phyloP scores from a whole-genome alignment of 2,888 invertebrate genomes.

The Eilema caniola region DNA sequence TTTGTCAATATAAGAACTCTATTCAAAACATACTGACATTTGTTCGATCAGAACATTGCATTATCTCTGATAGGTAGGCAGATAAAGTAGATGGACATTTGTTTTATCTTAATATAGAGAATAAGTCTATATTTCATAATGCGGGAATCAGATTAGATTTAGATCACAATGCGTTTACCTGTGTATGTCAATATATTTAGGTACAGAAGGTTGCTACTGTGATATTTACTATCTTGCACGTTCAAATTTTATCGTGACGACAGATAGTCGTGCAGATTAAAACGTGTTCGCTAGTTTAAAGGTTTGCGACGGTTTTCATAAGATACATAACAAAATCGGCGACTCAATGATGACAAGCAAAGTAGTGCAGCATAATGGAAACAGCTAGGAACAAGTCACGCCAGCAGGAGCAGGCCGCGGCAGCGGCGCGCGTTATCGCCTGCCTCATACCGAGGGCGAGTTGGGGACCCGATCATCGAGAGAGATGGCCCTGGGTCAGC shows the following conservation, averaged over 20 bases:
- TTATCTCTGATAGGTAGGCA: slow-evolving; percentile 9
- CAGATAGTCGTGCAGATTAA: neutral
- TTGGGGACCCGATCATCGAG: too few relatives aligned
- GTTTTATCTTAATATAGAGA: slow-evolving; percentile 11
- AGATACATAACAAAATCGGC: too few relatives aligned
- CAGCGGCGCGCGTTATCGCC: too few relatives aligned
- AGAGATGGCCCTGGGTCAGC: too few relatives aligned
- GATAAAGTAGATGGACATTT: slow-evolving; percentile 28
- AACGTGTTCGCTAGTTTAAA: neutral
- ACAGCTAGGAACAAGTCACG: too few relatives aligned
- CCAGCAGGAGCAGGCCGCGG: too few relatives aligned
- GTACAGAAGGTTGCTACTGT: neutral
- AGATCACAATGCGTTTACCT: neutral
- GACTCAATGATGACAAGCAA: too few relatives aligned
- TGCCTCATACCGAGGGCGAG: too few relatives aligned
- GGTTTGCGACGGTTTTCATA: too few relatives aligned
- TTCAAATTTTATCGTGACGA: neutral
- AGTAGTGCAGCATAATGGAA: too few relatives aligned
- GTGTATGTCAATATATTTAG: neutral
- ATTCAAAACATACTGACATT: slow-evolving; percentile 16
- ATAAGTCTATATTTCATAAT: slow-evolving; percentile 11
- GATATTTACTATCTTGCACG: neutral
- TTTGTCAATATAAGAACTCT: slow-evolving; percentile 18
- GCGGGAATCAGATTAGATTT: slow-evolving; percentile 15
- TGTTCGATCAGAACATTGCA: slow-evolving; percentile 33